Evolutionary conservation across 2,888 invertebrate genomes (phyloP).

Genomic region (Sinotaia quadrata): DNA sequence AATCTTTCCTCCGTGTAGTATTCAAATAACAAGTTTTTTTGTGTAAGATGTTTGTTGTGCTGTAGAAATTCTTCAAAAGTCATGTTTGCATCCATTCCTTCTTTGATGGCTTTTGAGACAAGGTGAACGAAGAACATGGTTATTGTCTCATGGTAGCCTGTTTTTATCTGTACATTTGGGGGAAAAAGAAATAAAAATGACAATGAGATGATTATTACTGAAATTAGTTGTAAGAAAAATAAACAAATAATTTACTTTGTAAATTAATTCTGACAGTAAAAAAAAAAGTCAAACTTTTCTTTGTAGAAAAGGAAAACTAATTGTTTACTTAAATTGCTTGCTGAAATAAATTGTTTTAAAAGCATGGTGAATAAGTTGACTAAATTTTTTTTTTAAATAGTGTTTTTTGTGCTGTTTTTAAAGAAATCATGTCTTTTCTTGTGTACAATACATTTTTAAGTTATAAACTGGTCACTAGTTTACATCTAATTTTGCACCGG

Average conservation of each 20-base stretch:
- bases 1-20: slow-evolving; percentile 60
- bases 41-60: slow-evolving; percentile 52
- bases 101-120: slow-evolving; percentile 57
- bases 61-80: slow-evolving; percentile 66
- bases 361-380: no score
- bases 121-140: slow-evolving; percentile 68
- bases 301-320: no score
- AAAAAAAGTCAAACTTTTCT: not conserved
- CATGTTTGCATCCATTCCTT: slow-evolving; percentile 31
- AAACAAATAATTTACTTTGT: not conserved
- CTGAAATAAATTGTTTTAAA: no score
- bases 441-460: no score
- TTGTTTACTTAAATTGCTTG: no score
- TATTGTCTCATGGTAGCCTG: slow-evolving; percentile 69
- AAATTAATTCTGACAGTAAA: not conserved
- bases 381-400: no score
- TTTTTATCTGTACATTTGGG: slow-evolving; percentile 50
- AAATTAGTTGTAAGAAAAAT: not conserved
- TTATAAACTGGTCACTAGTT: no score
- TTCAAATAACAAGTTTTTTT: slow-evolving; percentile 50
- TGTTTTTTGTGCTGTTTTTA: no score
- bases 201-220: not conserved
- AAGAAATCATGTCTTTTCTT: no score
- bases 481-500: no score
- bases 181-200: not conserved